These are phyloP conservation scores for Nansenia antarctica DNA, from an alignment of 2,113 vertebrate species.

Conservation along the genomic window DNA sequence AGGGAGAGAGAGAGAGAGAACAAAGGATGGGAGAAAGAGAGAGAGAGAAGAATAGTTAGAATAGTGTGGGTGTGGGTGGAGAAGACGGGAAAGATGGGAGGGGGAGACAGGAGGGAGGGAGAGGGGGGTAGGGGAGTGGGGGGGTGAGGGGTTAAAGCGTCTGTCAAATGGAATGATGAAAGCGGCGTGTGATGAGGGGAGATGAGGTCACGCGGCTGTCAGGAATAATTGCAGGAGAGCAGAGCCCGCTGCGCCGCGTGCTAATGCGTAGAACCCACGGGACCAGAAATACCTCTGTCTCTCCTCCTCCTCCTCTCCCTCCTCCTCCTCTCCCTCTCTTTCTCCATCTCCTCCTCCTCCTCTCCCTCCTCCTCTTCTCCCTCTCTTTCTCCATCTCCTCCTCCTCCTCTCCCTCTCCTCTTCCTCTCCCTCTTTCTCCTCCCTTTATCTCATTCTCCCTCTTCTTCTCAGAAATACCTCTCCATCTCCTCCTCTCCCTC, in stretches of 20 bases:
- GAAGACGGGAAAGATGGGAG: background rate
- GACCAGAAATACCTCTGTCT: too few species aligned
- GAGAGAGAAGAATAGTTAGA: background rate
- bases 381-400: too few species aligned
- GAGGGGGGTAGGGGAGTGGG: slow-evolving; percentile 13
- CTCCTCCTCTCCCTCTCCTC: too few species aligned
- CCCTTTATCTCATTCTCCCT: slow-evolving; percentile 18
- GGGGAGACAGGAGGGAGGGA: background rate
- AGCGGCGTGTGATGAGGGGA: background rate
- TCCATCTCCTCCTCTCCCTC: too few species aligned
- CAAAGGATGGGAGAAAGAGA: background rate
- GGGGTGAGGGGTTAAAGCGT: background rate
- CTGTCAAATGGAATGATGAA: background rate
- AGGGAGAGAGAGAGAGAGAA: background rate
- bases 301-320: too few species aligned
- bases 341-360: too few species aligned
- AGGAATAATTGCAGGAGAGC: background rate
- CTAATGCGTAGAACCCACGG: too few species aligned
- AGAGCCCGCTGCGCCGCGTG: too few species aligned
- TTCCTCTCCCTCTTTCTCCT: too few species aligned
- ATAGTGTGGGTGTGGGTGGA: slow-evolving; percentile 1
- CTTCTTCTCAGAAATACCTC: too few species aligned
- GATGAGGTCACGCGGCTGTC: background rate
- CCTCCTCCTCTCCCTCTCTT: too few species aligned
- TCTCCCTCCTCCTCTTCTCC: too few species aligned